phyloP scores from a whole-genome alignment of 2,113 vertebrate species.

The Leiothrix lutea region DNA sequence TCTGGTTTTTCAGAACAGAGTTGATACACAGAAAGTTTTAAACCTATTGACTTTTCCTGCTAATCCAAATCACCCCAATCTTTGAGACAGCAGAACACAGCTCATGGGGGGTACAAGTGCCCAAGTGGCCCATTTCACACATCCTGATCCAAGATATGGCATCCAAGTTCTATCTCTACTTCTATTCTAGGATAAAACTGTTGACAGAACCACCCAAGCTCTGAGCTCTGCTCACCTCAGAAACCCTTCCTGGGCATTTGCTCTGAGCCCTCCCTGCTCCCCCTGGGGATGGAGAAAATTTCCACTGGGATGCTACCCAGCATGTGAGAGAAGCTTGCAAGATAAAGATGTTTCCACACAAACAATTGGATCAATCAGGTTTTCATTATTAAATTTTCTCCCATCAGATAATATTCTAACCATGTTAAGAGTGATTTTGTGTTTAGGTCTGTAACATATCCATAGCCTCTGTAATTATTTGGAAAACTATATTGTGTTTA shows the following conservation, averaged over 20 bases:
- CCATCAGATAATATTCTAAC: neutral
- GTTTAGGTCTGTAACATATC: neutral
- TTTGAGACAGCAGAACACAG: accelerated
- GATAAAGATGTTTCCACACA: neutral
- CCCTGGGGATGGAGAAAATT: neutral
- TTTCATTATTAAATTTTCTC: neutral
- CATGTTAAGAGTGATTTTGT: neutral
- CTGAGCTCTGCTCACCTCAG: neutral
- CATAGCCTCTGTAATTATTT: neutral
- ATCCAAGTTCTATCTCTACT: neutral
- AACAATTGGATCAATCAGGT: neutral
- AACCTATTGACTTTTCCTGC: neutral
- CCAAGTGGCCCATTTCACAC: neutral
- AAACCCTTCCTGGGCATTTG: neutral
- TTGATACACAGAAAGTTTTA: neutral
- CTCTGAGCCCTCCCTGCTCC: neutral
- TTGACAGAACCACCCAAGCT: neutral
- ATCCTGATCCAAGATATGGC: neutral
- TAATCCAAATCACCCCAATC: neutral
- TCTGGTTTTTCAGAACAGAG: neutral
- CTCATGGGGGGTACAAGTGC: accelerated
- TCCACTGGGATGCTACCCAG: neutral
- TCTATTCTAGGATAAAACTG: too few species aligned
- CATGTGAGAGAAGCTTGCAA: neutral
- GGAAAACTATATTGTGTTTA: neutral